Base-by-base conservation (phyloP, 2,113 vertebrate species). In the Melanerpes aurifrons region DNA sequence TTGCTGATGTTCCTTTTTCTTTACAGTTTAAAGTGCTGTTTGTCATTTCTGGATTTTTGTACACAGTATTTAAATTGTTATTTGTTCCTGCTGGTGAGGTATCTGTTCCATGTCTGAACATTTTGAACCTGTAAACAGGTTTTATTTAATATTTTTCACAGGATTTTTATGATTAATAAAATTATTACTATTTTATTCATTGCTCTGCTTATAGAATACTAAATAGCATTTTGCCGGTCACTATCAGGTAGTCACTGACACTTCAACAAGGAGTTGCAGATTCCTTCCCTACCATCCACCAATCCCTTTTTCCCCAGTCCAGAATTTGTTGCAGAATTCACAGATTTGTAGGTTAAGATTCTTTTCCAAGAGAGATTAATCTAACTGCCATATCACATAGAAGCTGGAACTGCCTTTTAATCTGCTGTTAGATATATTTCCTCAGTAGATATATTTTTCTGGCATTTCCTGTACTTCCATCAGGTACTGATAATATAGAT, bases 381-480 rank as follows among this genome's bases (percentile, higher is more conserved):
- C 6, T 53, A 78, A n/a, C 45, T 58, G 28, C 31, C 3, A 2
- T 61, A 47, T 63, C 61, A 72, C 54, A 77, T 1, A 1, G 53
- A 85, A 92, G 50, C 10, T 57, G 18, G 29, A 89, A 40, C 19
- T 94, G 50, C 31, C n/a, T 40, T 81, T 94, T 61, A 89, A 10
- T 78, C 53, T 90, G 25, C 43, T 78, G 26, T 73, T 92, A 75
- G 50, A 78, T 2, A 4, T 92, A 75, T 89, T 87, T 92, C 50
- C 54, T n/a, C 17, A 68, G 43, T 59, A 53, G 45, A 32, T 88
- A 26, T 58, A 75, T 79, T 89, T 87, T 84, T 79, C 68, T 76
- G 66, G 6, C 37, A 66, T 88, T 86, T 92, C 24, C 12, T 84
- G 7, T 83, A 94, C 70, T 92, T 88, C 63, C 35, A 66, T 79